A percentile compares a stretch with the other conserved stretches of the same genome.
These are phyloP conservation scores for Amblyornis subalaris DNA, from an alignment of 2,113 vertebrate species.

Conservation along the genomic window DNA sequence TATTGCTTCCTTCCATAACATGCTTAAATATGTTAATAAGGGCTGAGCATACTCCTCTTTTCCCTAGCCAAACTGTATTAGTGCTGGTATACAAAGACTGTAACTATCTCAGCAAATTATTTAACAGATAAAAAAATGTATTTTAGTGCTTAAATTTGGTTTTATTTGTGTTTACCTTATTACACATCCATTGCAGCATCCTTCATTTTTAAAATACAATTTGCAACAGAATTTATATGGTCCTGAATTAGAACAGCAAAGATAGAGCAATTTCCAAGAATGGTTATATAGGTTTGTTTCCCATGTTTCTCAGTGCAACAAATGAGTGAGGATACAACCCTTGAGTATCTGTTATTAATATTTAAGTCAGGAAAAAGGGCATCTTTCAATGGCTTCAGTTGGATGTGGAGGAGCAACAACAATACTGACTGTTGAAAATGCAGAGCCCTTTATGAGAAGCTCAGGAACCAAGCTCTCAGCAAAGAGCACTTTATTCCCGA, in stretches of 20 bases:
- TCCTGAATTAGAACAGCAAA: neutral
- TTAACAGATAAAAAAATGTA: neutral
- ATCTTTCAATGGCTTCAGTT: neutral
- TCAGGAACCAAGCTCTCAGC: neutral
- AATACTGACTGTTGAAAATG: neutral
- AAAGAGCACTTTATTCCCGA: neutral
- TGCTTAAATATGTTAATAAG: neutral
- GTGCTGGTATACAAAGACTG: neutral
- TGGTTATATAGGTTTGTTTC: neutral
- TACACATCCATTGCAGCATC: neutral
- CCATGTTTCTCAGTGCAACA: neutral
- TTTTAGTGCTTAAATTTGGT: neutral
- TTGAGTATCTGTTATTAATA: neutral
- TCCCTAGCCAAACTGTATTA: neutral
- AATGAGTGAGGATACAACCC: neutral
- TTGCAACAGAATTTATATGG: neutral
- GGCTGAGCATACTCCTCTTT: neutral
- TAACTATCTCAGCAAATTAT: neutral
- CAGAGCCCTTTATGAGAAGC: neutral
- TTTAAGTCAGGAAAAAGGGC: neutral
- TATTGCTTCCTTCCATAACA: neutral
- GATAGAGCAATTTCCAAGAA: neutral
- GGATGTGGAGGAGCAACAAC: neutral
- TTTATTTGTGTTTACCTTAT: neutral
- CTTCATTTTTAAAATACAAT: neutral